Evolutionary conservation across 2,888 invertebrate genomes (phyloP).

Genomic region (Ichneumon xanthorius): DNA sequence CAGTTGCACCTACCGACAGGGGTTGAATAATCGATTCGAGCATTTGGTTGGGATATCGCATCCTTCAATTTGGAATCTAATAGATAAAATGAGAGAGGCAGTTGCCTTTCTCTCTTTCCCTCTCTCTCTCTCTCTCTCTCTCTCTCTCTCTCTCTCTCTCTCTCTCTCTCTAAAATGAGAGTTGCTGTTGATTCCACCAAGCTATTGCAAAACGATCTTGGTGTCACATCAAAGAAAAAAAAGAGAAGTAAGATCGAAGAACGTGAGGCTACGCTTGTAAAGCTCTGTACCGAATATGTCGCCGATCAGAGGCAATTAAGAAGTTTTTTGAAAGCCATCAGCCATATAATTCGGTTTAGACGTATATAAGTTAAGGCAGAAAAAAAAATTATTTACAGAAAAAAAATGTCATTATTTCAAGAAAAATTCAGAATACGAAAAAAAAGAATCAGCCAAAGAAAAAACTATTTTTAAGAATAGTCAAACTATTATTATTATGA

Average conservation of each 20-base stretch:
- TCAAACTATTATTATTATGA: no score
- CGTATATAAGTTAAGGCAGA: not conserved
- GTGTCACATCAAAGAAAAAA: not conserved
- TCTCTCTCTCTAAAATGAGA: no score
- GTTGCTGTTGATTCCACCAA: constrained; percentile 22
- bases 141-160: no score
- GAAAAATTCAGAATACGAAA: no score
- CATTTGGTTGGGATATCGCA: constrained; percentile 1
- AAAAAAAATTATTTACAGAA: no score
- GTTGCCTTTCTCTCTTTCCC: no score
- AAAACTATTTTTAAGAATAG: no score
- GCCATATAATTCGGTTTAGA: not conserved
- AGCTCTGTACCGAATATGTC: constrained; percentile 46
- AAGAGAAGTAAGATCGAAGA: constrained; percentile 1
- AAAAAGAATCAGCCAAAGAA: no score
- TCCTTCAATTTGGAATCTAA: constrained; percentile 9
- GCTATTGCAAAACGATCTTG: constrained; percentile 6
- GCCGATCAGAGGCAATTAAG: constrained; percentile 19
- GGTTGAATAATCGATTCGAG: constrained; percentile 29
- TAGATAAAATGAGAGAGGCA: constrained; percentile 11
- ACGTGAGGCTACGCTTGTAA: not conserved
- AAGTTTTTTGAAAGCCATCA: constrained; percentile 30
- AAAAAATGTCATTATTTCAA: no score
- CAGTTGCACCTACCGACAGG: not conserved
- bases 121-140: no score